Percentiles rank a stretch among this genome's conserved stretches.
Conservation (phyloP, 2,797 vertebrate genomes). For the Nasua narica region DNA sequence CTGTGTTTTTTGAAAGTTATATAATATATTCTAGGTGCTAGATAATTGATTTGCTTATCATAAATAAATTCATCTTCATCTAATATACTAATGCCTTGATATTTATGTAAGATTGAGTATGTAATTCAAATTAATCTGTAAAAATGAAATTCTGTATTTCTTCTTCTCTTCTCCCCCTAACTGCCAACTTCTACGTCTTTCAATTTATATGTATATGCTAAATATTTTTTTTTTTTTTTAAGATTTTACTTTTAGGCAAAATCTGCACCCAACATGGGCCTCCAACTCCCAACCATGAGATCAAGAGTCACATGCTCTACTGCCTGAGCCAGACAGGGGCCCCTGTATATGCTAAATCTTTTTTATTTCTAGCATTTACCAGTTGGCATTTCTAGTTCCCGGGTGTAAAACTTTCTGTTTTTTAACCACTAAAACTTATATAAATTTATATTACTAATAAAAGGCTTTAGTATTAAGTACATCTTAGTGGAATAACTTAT, state of each 20-base stretch:
- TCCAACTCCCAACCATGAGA: not conserved
- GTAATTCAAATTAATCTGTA: not conserved
- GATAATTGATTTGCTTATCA: not conserved
- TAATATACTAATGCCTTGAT: not conserved
- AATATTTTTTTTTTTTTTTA: not conserved
- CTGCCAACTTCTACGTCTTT: not conserved
- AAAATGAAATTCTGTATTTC: not conserved
- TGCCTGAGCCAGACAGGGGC: not conserved
- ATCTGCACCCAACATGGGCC: not conserved
- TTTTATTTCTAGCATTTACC: not conserved
- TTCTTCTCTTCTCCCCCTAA: not conserved
- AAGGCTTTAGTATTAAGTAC: not conserved
- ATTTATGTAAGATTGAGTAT: not conserved
- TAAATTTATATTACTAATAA: constrained; percentile 21
- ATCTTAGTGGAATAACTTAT: not conserved
- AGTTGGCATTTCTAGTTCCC: not conserved
- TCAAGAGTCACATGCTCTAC: not conserved
- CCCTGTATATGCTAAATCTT: not conserved
- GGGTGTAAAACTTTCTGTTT: not conserved
- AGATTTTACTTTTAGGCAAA: not conserved
- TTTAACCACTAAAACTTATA: not conserved
- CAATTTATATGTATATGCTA: not conserved
- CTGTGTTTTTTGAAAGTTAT: not conserved
- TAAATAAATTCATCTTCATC: not conserved
- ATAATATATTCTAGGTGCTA: not conserved